Conservation (phyloP, 2,888 invertebrate species). For the Rotaria socialis region DNA sequence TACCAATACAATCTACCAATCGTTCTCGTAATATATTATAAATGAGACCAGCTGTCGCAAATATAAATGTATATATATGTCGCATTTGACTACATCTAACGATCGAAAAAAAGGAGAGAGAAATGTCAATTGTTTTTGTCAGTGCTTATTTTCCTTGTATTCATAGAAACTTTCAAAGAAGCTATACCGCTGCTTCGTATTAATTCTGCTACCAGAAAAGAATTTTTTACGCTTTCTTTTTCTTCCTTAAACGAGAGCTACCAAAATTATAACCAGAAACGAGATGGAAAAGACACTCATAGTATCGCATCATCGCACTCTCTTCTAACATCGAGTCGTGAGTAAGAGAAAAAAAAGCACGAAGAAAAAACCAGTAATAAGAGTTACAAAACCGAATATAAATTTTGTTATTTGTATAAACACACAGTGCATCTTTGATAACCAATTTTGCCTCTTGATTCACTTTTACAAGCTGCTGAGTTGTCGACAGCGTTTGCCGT, state of each 20-base stretch:
- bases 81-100: not conserved
- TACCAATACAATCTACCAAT: not conserved
- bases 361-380: not conserved
- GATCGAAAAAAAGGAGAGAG: not conserved
- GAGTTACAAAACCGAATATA: not conserved
- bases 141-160: not conserved
- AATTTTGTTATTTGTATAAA: not conserved
- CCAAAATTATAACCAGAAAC: not conserved
- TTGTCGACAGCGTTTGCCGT: constrained; percentile 4
- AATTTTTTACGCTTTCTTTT: not conserved
- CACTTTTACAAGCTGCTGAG: not conserved
- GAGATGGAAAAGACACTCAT: not conserved
- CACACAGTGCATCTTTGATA: not conserved
- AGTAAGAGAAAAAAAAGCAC: not conserved
- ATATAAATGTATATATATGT: not conserved
- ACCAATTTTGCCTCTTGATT: not conserved
- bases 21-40: not conserved
- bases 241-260: not conserved
- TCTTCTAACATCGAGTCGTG: not conserved
- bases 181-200: not conserved
- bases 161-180: not conserved
- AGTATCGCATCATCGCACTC: constrained; percentile 4
- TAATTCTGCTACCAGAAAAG: not conserved
- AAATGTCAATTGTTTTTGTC: not conserved
- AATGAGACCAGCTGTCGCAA: not conserved